Evolutionary conservation across 2,888 invertebrate species (phyloP).

Genomic region (Invenusta paracnida): DNA sequence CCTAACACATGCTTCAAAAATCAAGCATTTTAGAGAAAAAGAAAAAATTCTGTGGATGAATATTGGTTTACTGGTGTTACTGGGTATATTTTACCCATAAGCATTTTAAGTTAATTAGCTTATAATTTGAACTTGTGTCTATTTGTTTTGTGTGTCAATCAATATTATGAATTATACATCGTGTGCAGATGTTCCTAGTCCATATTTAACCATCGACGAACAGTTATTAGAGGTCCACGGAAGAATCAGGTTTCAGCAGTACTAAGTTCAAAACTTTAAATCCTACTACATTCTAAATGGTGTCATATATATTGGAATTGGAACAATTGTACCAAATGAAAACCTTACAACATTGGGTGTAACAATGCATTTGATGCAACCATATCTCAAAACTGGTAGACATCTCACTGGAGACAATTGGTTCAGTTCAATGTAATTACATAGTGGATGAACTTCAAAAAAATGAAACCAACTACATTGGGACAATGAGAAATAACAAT

Average conservation of each 20-base stretch:
- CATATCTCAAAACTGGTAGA: not conserved
- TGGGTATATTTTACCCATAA: no score
- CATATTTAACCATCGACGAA: not conserved
- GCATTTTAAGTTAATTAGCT: no score
- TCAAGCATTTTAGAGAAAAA: no score
- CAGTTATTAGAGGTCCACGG: not conserved
- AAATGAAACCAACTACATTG: not conserved
- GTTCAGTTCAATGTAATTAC: not conserved
- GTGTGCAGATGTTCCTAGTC: slow-evolving; percentile 21
- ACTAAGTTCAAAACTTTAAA: not conserved
- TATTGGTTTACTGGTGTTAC: no score
- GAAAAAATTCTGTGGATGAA: no score
- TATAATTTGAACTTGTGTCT: no score
- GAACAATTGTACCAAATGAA: not conserved
- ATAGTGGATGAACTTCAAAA: not conserved
- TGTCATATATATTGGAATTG: not conserved
- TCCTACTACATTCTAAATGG: not conserved
- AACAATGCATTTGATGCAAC: not conserved
- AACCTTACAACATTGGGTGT: not conserved
- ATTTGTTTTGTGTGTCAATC: no score
- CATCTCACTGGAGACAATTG: not conserved
- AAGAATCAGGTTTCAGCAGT: not conserved
- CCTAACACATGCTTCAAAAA: no score
- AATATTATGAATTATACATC: no score
- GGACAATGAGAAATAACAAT: not conserved